Conservation (phyloP, 2,113 vertebrate species). For the Oreochromis niloticus region DNA sequence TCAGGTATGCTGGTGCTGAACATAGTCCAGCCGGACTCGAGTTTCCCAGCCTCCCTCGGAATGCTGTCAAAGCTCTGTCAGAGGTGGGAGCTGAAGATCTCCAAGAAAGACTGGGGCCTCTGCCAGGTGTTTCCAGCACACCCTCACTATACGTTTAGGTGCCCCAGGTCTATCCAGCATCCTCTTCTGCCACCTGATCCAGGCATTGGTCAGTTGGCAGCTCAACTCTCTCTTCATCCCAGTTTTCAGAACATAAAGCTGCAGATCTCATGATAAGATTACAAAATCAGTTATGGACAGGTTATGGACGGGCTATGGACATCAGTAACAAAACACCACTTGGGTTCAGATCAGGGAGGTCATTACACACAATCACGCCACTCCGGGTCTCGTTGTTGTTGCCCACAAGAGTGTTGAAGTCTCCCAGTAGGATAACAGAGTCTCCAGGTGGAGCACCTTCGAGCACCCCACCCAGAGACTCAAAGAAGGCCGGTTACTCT, state of each 20-base stretch:
- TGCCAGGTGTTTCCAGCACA: not conserved
- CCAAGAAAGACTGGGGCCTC: not conserved
- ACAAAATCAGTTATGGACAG: not conserved
- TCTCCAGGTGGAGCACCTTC: not conserved
- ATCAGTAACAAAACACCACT: not conserved
- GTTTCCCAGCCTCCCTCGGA: not conserved
- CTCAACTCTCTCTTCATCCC: not conserved
- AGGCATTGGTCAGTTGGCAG: not conserved
- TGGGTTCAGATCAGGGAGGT: not conserved
- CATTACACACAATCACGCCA: not conserved
- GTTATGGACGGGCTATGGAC: not conserved
- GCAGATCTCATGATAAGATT: not conserved
- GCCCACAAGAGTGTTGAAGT: not conserved
- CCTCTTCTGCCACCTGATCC: not conserved
- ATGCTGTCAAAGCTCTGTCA: not conserved
- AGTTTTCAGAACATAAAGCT: not conserved
- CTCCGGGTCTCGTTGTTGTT: not conserved
- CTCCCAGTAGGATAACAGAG: not conserved
- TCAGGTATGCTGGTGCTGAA: not conserved
- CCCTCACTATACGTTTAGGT: not conserved
- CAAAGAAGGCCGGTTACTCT: not conserved
- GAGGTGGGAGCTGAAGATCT: not conserved
- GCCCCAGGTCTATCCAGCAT: not conserved
- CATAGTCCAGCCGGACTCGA: not conserved
- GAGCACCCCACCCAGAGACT: not conserved